Percentiles rank a stretch among this genome's conserved stretches.
phyloP scores from a whole-genome alignment of 1,140 invertebrate genomes.

The Dendroctonus ponderosae region DNA sequence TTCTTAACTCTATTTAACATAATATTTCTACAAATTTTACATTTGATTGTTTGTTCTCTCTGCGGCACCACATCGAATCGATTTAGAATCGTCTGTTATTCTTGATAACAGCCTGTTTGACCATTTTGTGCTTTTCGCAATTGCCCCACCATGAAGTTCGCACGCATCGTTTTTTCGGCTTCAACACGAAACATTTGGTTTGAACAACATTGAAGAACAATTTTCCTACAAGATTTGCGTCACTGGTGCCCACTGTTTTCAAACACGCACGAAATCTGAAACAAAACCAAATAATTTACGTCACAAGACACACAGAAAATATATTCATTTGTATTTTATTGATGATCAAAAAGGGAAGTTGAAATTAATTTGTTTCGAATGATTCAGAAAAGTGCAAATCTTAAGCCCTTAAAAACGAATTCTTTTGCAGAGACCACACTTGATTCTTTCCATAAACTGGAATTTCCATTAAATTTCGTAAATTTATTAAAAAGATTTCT shows the following conservation, averaged over 20 bases:
- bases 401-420: no score
- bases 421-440: no score
- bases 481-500: background rate
- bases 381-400: no score
- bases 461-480: background rate
- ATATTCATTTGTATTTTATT: no score
- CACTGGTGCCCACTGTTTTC: slow-evolving; percentile 78
- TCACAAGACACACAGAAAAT: no score
- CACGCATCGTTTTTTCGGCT: slow-evolving; percentile 71
- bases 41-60: slow-evolving; percentile 6
- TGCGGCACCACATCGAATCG: background rate
- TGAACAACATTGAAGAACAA: slow-evolving; percentile 93
- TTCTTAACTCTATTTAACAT: slow-evolving; percentile 3
- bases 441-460: no score
- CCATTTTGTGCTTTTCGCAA: slow-evolving; percentile 67
- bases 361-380: no score
- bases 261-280: slow-evolving; percentile 88
- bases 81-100: slow-evolving; percentile 69
- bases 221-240: slow-evolving; percentile 87
- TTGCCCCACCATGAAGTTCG: slow-evolving; percentile 80
- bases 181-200: slow-evolving; percentile 87
- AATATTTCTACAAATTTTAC: slow-evolving; percentile 13
- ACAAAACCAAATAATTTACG: slow-evolving; percentile 36
- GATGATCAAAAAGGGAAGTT: no score
- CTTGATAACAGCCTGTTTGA: slow-evolving; percentile 72